Conservation (phyloP, 2,888 invertebrate species). For the Campoletis raptor region DNA sequence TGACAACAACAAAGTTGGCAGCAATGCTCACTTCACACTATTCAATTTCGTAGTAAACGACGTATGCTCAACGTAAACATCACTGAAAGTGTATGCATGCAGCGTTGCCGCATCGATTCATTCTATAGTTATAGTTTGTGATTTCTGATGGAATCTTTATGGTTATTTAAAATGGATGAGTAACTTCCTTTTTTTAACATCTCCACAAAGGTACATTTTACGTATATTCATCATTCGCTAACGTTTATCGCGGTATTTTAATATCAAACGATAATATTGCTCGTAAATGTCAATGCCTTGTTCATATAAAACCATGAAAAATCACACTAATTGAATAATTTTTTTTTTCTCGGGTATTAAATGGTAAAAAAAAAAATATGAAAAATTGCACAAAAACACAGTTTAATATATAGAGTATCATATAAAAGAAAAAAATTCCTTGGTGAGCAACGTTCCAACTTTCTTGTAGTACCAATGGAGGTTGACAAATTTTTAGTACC, state of each 20-base stretch:
- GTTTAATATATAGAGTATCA: no score
- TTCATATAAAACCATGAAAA: no score
- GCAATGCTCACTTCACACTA: neutral
- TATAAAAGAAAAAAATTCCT: no score
- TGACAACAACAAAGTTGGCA: neutral
- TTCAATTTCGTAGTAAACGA: neutral
- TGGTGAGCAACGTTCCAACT: no score
- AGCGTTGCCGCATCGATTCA: neutral
- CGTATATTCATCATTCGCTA: neutral
- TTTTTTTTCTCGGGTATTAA: neutral
- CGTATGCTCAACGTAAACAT: conserved; percentile 1
- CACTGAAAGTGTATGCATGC: neutral
- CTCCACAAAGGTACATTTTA: neutral
- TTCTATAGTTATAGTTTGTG: neutral
- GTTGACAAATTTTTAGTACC: neutral
- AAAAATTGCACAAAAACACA: no score
- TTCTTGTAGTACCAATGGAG: neutral
- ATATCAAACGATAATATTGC: no score
- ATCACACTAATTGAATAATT: no score
- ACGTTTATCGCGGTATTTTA: no score
- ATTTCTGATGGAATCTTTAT: neutral
- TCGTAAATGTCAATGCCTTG: no score
- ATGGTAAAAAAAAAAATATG: no score
- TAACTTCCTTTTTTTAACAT: neutral
- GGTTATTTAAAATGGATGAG: neutral